A percentile compares a stretch with the other conserved stretches of the same genome.
Evolutionary conservation across 2,888 invertebrate genomes (phyloP).

Genomic region (Dugesia japonica): DNA sequence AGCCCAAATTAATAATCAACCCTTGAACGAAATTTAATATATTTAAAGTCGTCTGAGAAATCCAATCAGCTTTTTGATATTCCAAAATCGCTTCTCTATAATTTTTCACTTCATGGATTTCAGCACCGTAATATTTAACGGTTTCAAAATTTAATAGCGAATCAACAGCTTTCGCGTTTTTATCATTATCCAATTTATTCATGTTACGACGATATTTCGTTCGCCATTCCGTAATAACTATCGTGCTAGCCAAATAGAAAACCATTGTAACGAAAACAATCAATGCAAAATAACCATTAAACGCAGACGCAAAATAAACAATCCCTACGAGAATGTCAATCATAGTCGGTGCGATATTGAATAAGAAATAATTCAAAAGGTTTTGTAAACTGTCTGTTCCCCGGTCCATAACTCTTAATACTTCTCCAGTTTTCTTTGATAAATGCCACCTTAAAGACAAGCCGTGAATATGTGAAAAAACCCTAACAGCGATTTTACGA

Average conservation of each 20-base stretch:
- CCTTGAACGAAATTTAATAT: conserved; percentile 80
- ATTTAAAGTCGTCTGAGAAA: conserved; percentile 66
- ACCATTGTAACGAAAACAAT: conserved; percentile 83
- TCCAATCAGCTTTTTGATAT: conserved; percentile 71
- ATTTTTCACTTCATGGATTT: conserved; percentile 22
- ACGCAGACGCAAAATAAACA: conserved; percentile 66
- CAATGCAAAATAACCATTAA: conserved; percentile 81
- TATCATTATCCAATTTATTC: conserved; percentile 82
- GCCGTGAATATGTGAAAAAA: conserved; percentile 63
- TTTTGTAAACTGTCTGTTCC: conserved; percentile 90
- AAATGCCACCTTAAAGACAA: conserved; percentile 85
- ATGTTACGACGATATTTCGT: conserved; percentile 80
- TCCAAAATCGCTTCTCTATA: conserved; percentile 28
- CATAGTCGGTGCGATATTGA: conserved; percentile 79
- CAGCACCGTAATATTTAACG: conserved; percentile 44
- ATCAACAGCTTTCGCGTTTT: conserved; percentile 77
- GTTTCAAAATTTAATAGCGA: conserved; percentile 92
- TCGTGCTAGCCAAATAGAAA: conserved; percentile 71
- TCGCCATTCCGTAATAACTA: conserved; percentile 86
- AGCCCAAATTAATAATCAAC: conserved; percentile 66
- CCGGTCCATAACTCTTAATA: conserved; percentile 82
- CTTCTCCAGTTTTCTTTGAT: conserved; percentile 83
- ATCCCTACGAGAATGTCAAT: conserved; percentile 78
- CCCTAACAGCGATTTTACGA: conserved; percentile 68
- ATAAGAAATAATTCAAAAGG: conserved; percentile 59